Conservation (phyloP, 2,113 vertebrate species). For the Eretmodus cyanostictus region DNA sequence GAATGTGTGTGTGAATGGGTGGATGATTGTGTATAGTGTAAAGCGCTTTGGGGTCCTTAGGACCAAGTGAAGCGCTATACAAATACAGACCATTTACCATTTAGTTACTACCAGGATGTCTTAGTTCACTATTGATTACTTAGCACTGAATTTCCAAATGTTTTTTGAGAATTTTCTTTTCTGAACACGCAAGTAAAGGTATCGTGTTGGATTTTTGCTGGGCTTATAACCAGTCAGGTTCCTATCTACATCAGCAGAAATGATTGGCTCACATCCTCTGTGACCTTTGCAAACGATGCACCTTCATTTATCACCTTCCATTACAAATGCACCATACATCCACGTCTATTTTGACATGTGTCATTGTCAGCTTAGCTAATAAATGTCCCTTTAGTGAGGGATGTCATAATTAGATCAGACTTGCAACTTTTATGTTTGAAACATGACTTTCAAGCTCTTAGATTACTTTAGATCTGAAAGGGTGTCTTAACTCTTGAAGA, state of each 20-base stretch:
- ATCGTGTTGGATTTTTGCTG: slow-evolving; percentile 28
- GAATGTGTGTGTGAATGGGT: neutral
- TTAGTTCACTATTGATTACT: neutral
- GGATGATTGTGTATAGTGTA: neutral
- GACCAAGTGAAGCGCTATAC: neutral
- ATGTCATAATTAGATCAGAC: slow-evolving; percentile 23
- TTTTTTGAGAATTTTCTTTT: neutral
- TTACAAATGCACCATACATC: slow-evolving; percentile 13
- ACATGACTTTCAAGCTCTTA: neutral
- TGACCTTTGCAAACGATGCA: slow-evolving; percentile 37
- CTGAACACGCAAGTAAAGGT: neutral
- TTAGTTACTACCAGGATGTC: neutral
- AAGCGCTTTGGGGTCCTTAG: neutral
- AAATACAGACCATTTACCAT: neutral
- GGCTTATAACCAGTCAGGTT: slow-evolving; percentile 12
- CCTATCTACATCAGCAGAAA: slow-evolving; percentile 6
- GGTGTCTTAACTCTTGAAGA: slow-evolving; percentile 4
- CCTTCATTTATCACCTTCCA: slow-evolving; percentile 44
- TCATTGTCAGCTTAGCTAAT: slow-evolving; percentile 25
- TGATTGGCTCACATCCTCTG: slow-evolving; percentile 44
- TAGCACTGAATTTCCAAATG: neutral
- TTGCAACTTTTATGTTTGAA: neutral
- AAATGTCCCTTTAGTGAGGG: slow-evolving; percentile 1
- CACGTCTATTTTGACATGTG: slow-evolving; percentile 18
- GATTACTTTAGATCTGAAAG: neutral